These are phyloP conservation scores for Sebastes minor DNA, from an alignment of 2,797 vertebrate genomes.

Conservation along the genomic window DNA sequence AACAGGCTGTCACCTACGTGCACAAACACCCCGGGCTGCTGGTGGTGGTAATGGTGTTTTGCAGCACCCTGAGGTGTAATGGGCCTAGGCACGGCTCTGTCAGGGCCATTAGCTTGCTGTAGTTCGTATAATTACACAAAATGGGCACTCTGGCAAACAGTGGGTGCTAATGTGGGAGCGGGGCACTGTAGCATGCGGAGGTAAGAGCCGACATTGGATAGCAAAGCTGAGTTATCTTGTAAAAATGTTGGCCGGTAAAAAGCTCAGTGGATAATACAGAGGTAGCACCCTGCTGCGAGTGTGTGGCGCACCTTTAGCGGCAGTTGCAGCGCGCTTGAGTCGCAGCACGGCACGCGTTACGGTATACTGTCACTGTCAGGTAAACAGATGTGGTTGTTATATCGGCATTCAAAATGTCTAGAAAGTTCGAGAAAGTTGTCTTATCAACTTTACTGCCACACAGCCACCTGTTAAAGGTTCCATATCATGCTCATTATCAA, in stretches of 20 bases:
- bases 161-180: slow-evolving; percentile 71
- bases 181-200: slow-evolving; percentile 37
- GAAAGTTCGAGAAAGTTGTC: background rate
- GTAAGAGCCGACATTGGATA: slow-evolving; percentile 39
- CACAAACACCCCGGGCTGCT: slow-evolving; percentile 43
- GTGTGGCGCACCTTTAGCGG: background rate
- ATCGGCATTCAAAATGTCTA: background rate
- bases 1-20: slow-evolving; percentile 30
- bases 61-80: slow-evolving; percentile 75
- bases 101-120: slow-evolving; percentile 77
- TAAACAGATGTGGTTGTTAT: background rate
- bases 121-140: slow-evolving; percentile 80
- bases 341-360: background rate
- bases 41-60: slow-evolving; percentile 73
- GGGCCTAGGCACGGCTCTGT: slow-evolving; percentile 68
- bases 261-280: background rate
- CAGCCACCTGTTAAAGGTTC: too few species aligned
- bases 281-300: too few species aligned
- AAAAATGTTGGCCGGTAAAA: slow-evolving; percentile 29
- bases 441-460: too few species aligned
- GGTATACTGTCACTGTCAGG: background rate
- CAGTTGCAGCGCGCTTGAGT: background rate
- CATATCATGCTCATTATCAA: too few species aligned
- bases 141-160: slow-evolving; percentile 78
- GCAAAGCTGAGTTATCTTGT: slow-evolving; percentile 44